Conservation (phyloP, 1,140 invertebrate species). For the Bacillus rossius region DNA sequence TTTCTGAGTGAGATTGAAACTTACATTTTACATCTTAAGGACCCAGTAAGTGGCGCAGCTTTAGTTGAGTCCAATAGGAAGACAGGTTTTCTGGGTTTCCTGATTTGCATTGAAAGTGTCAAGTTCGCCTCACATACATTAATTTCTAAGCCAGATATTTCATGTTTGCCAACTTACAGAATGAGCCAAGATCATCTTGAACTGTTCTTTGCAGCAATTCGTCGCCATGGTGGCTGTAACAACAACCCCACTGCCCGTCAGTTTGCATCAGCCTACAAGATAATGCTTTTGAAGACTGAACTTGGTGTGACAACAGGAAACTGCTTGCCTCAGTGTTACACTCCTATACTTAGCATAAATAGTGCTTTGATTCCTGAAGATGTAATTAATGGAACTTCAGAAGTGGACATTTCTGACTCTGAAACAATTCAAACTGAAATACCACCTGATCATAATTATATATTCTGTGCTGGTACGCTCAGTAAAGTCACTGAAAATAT, state of each 20-base stretch:
- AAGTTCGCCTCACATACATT: background rate
- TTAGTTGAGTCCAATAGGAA: background rate
- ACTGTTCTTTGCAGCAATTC: conserved; percentile 18
- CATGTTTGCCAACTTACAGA: conserved; percentile 20
- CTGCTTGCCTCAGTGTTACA: no score
- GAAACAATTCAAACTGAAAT: no score
- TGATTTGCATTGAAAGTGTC: background rate
- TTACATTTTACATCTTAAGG: background rate
- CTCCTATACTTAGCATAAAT: no score
- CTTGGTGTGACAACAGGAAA: background rate
- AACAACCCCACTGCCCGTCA: conserved; percentile 23
- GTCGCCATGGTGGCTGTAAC: conserved; percentile 8
- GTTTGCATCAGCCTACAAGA: conserved; percentile 18
- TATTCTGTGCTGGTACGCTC: no score
- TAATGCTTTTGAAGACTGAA: background rate
- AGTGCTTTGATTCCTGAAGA: no score
- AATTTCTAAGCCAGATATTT: background rate
- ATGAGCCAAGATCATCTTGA: conserved; percentile 23
- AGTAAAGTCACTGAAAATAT: no score
- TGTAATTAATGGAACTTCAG: no score
- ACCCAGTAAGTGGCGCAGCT: background rate
- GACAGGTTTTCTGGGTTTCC: background rate
- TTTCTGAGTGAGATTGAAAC: background rate
- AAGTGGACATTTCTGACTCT: no score
- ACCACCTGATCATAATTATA: no score